Conservation (phyloP, 2,888 invertebrate genomes). For the Autographa gamma region DNA sequence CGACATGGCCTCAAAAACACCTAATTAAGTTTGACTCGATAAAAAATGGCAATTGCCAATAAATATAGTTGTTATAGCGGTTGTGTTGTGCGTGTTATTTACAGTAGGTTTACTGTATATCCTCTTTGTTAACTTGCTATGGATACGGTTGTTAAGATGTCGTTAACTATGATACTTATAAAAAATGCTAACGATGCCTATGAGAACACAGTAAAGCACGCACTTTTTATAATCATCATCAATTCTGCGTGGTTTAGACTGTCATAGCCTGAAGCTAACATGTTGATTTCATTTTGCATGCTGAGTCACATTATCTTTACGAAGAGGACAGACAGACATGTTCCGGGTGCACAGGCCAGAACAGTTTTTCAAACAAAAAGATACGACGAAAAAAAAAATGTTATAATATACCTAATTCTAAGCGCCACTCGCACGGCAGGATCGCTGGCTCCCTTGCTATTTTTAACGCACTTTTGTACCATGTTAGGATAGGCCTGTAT, state of each 20-base stretch:
- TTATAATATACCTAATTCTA: no score
- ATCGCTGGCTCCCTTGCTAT: no score
- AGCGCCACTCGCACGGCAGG: no score
- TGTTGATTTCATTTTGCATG: background rate
- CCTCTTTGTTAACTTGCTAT: slow-evolving; percentile 2
- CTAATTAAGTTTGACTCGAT: slow-evolving; percentile 32
- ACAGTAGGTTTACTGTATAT: slow-evolving; percentile 5
- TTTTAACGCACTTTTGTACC: no score
- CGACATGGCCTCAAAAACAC: slow-evolving; percentile 37
- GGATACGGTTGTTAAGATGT: slow-evolving; percentile 4
- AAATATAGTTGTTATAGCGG: slow-evolving; percentile 27
- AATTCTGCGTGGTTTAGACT: background rate
- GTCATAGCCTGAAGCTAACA: background rate
- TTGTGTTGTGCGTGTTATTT: slow-evolving; percentile 16
- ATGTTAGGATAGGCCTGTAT: no score
- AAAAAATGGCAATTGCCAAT: slow-evolving; percentile 44
- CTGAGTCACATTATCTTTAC: background rate
- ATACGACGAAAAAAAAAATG: no score
- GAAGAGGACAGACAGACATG: background rate
- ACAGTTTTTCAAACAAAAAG: no score
- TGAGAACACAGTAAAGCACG: background rate
- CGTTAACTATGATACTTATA: background rate
- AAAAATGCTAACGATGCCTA: slow-evolving; percentile 1
- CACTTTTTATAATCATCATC: background rate
- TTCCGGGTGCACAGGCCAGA: background rate